phyloP scores from a whole-genome alignment of 2,113 vertebrate species.

The Brachypteracias leptosomus region DNA sequence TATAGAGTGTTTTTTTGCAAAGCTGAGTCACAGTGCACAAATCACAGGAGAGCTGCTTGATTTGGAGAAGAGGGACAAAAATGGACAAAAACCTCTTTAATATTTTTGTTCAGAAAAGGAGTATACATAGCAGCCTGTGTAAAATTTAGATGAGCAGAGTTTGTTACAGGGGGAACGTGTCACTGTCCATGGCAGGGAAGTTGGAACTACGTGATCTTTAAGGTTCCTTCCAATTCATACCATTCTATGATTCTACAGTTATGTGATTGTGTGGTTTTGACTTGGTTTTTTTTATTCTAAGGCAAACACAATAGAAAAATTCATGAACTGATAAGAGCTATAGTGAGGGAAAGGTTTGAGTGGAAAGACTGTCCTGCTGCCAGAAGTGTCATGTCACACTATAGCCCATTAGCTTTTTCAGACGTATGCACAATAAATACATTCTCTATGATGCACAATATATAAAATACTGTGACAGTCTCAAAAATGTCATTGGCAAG shows the following conservation, averaged over 20 bases:
- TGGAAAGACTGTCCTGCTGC: neutral
- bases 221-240: neutral
- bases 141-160: neutral
- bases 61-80: neutral
- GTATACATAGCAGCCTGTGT: neutral
- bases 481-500: neutral
- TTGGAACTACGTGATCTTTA: neutral
- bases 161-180: rapidly evolving
- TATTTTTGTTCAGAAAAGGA: neutral
- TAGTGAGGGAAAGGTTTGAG: neutral
- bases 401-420: neutral
- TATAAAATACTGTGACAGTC: neutral
- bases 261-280: neutral
- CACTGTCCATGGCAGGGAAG: neutral
- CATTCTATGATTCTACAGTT: neutral
- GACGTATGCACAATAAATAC: neutral
- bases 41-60: neutral
- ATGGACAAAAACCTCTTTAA: neutral
- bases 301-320: neutral
- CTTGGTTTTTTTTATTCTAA: neutral
- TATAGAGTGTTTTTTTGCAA: neutral
- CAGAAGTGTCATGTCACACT: neutral
- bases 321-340: neutral
- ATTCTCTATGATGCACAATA: neutral
- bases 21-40: neutral